A percentile compares a stretch with the other conserved stretches of the same genome.
Evolutionary conservation across 2,888 invertebrate genomes (phyloP).

Genomic region (Nephrotoma guestfalica): DNA sequence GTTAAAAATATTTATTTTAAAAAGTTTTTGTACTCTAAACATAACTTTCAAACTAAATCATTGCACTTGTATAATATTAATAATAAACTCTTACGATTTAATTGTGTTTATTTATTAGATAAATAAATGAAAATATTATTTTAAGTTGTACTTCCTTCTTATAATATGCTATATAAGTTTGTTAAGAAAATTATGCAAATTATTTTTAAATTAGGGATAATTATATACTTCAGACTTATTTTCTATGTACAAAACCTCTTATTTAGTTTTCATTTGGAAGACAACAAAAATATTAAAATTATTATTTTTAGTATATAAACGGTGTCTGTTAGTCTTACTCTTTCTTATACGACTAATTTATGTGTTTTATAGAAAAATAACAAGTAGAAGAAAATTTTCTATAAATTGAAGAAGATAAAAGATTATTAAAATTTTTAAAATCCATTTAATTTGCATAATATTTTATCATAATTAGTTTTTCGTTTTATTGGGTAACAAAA

Average conservation of each 20-base stretch:
- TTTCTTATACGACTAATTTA: background rate
- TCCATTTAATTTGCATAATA: background rate
- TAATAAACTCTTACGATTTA: background rate
- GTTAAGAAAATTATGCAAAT: background rate
- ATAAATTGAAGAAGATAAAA: background rate
- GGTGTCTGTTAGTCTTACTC: background rate
- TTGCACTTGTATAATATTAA: background rate
- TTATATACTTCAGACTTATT: background rate
- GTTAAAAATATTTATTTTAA: too few species aligned
- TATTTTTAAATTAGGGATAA: background rate
- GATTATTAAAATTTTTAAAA: background rate
- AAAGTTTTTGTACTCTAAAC: too few species aligned
- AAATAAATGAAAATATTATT: background rate
- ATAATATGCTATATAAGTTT: background rate
- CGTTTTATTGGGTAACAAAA: background rate
- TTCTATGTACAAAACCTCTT: background rate
- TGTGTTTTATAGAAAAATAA: background rate
- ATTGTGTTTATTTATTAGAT: background rate
- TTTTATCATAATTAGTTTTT: background rate
- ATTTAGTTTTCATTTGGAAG: background rate
- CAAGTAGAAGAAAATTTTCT: background rate
- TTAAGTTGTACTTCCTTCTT: background rate
- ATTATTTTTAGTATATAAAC: background rate
- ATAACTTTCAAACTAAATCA: background rate
- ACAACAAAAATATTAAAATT: background rate